Base-by-base conservation (phyloP, 2,888 invertebrate genomes). In the Sabellastarte sp. region DNA sequence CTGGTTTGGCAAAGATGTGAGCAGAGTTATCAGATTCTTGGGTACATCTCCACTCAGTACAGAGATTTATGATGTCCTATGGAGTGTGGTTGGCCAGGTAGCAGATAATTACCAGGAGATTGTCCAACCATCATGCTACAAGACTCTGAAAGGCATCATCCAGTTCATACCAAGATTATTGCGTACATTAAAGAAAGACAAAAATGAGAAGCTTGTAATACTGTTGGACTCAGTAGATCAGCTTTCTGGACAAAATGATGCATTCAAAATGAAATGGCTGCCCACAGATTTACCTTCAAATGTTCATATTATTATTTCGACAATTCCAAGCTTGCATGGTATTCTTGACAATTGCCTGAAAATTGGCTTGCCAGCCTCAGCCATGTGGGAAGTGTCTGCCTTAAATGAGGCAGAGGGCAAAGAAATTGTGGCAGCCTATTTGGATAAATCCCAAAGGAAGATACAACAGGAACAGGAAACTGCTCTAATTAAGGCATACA, bases 211-310 rank as follows among this genome's bases (percentile, higher is more conserved):
- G 1, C 61, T 79, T 3, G 65, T 79, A 10, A 76, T 80, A 57
- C 63, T 80, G 31, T 67, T 80, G 24, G 80, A 80, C 61, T 80
- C 80, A 1, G 58, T 80, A 10, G 80, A 80, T 62, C 80, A 80
- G 70, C 65, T 80, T 30, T 65, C 61, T 0, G 60, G 75, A 2
- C 41, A 55, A 26, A 64, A 76, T 60, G 69, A 73, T 67, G 76
- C 79, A 5, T 74, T 76, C 64, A 61, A 53, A 2, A 71, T 77
- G 71, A 66, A 71, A 24, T 80, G 80, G 80, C 61, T 80, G 50
- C 79, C 79, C 15, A 67, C 60, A 0, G 32, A 63, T 20, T 69
- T 79, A 3, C 80, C 80, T 10, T 51, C 68, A 20, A 79, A 78
- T 64, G 68, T 80, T 29, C 73, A 75, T 57, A 53, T 79, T 24